These are phyloP conservation scores for Perognathus longimembris DNA, from an alignment of 2,113 vertebrate species.

Conservation along the genomic window DNA sequence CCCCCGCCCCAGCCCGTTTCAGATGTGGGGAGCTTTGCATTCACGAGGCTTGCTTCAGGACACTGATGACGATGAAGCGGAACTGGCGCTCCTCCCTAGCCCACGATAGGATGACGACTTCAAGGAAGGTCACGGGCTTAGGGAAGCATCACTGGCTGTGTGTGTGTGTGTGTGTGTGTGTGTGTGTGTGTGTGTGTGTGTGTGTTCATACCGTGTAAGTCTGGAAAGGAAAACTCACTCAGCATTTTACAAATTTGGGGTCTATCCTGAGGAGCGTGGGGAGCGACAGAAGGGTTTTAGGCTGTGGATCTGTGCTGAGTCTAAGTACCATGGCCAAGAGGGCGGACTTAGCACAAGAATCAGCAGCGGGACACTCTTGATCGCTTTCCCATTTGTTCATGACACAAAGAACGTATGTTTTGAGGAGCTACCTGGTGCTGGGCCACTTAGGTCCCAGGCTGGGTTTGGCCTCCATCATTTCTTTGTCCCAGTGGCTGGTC, in stretches of 20 bases:
- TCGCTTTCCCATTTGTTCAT: slow-evolving; percentile 5
- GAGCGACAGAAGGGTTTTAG: background rate
- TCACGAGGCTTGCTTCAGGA: background rate
- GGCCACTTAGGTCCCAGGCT: background rate
- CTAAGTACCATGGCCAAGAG: background rate
- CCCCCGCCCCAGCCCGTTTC: no score
- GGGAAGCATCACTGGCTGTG: background rate
- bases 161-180: fast-evolving
- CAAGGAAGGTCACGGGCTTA: background rate
- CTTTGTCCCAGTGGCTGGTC: background rate
- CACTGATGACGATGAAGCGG: background rate
- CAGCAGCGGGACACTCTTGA: background rate
- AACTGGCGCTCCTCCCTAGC: background rate
- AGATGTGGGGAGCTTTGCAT: background rate
- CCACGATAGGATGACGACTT: background rate
- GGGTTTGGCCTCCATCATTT: background rate
- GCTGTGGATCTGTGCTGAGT: background rate
- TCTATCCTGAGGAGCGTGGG: background rate
- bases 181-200: fast-evolving
- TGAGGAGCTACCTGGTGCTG: background rate
- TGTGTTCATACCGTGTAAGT: background rate
- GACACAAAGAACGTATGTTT: background rate
- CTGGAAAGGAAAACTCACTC: background rate
- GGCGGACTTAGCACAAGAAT: slow-evolving; percentile 5
- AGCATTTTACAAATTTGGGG: background rate